A percentile compares a stretch with the other conserved stretches of the same genome.
phyloP scores from a whole-genome alignment of 2,797 vertebrate genomes.

The Hydrophis major region DNA sequence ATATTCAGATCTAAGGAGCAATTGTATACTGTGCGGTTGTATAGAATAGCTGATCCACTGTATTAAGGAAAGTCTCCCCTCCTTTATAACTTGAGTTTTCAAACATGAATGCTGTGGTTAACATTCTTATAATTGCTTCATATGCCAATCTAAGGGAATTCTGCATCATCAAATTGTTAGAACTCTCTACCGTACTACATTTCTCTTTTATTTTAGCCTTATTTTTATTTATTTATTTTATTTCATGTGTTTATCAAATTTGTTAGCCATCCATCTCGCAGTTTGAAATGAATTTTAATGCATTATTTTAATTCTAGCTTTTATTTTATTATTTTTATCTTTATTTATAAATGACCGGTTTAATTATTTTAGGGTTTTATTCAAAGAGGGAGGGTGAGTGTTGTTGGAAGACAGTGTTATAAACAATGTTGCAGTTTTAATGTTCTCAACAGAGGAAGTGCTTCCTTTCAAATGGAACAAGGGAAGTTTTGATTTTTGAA shows the following conservation, averaged over 20 bases:
- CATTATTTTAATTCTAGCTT: neutral
- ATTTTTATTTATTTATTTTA: neutral
- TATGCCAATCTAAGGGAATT: neutral
- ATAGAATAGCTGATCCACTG: conserved; percentile 46
- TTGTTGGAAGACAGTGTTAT: neutral
- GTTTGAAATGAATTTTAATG: neutral
- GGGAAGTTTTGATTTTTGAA: neutral
- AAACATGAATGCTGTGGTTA: neutral
- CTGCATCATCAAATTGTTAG: neutral
- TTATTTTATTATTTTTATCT: neutral
- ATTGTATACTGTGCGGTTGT: conserved; percentile 32
- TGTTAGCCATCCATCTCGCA: too few relatives aligned
- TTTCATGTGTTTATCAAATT: neutral
- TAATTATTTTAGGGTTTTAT: neutral
- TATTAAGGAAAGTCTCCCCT: conserved; percentile 53
- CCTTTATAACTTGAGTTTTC: conserved; percentile 42
- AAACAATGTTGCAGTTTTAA: neutral
- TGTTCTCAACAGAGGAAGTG: neutral
- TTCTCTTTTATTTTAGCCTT: neutral
- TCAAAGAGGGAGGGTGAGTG: neutral
- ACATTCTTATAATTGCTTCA: neutral
- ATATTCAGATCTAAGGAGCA: conserved; percentile 68
- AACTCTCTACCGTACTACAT: neutral
- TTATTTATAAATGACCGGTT: neutral
- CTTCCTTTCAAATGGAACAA: neutral